These are phyloP conservation scores for Bellardia bayeri DNA, from an alignment of 2,888 invertebrate genomes.

Conservation along the genomic window DNA sequence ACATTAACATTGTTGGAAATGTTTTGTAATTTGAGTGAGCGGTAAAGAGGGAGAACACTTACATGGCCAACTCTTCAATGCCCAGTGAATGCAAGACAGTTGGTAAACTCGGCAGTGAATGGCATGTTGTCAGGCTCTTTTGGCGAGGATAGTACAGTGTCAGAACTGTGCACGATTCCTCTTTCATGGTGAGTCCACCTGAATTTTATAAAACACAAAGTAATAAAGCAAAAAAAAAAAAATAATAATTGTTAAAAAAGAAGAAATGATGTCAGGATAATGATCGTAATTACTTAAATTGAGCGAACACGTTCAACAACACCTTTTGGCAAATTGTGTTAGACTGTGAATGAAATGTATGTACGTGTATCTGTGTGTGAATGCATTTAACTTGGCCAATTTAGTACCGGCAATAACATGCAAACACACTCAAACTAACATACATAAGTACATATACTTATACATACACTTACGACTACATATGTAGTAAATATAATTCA, in stretches of 20 bases:
- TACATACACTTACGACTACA: not conserved
- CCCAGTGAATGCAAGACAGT: constrained; percentile 88
- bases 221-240: constrained; percentile 17
- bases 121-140: constrained; percentile 86
- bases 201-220: constrained; percentile 74
- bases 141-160: constrained; percentile 87
- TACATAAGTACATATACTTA: not conserved
- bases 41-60: constrained; percentile 83
- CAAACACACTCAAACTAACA: not conserved
- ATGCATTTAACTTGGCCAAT: constrained; percentile 32
- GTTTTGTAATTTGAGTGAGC: not conserved
- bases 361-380: not conserved
- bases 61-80: constrained; percentile 87
- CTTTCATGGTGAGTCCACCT: constrained; percentile 86
- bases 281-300: constrained; percentile 70
- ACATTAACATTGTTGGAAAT: not conserved
- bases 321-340: constrained; percentile 71
- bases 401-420: constrained; percentile 22
- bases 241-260: constrained; percentile 26
- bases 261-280: constrained; percentile 70
- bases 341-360: constrained; percentile 50
- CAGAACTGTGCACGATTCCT: constrained; percentile 87
- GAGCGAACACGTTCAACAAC: constrained; percentile 70
- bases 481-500: constrained; percentile 1
- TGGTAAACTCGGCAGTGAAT: constrained; percentile 87